Percentiles rank a stretch among this genome's conserved stretches.
These are phyloP conservation scores for Gila orcuttii DNA, from an alignment of 2,113 vertebrate genomes.

Conservation along the genomic window DNA sequence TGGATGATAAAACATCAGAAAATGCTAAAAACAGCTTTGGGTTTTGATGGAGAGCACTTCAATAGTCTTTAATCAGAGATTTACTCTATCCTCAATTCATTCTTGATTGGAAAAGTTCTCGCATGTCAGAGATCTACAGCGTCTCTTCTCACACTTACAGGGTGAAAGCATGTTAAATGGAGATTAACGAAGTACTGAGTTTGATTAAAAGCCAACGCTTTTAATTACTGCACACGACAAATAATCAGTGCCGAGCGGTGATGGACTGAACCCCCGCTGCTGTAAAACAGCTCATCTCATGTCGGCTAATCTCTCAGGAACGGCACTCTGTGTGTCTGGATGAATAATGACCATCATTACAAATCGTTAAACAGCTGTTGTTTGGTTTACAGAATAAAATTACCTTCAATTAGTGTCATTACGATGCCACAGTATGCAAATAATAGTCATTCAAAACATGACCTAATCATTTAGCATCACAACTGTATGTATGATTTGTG, in stretches of 20 bases:
- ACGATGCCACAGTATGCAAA: not conserved
- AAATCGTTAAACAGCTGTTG: conserved; percentile 17
- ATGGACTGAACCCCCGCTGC: conserved; percentile 1
- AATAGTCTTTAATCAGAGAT: conserved; percentile 4
- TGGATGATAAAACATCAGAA: not conserved
- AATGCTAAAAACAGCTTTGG: not conserved
- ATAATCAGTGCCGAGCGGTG: conserved; percentile 50
- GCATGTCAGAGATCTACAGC: not conserved
- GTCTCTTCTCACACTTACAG: conserved; percentile 4
- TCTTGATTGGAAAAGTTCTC: conserved; percentile 14
- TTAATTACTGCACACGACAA: conserved; percentile 19
- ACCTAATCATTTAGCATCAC: not conserved
- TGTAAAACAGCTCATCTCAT: conserved; percentile 22
- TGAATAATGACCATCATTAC: conserved; percentile 23
- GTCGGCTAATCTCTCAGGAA: conserved; percentile 29
- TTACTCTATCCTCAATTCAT: not conserved
- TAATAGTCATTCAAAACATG: not conserved
- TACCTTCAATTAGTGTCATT: conserved; percentile 11
- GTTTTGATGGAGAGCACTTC: not conserved
- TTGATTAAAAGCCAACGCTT: conserved; percentile 39
- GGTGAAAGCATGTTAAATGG: conserved; percentile 28
- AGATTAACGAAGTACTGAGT: conserved; percentile 31
- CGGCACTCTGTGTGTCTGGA: not conserved
- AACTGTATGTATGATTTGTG: not conserved
- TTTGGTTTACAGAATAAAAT: conserved; percentile 14